phyloP scores from a whole-genome alignment of 2,888 invertebrate genomes.

The Acheta domesticus region DNA sequence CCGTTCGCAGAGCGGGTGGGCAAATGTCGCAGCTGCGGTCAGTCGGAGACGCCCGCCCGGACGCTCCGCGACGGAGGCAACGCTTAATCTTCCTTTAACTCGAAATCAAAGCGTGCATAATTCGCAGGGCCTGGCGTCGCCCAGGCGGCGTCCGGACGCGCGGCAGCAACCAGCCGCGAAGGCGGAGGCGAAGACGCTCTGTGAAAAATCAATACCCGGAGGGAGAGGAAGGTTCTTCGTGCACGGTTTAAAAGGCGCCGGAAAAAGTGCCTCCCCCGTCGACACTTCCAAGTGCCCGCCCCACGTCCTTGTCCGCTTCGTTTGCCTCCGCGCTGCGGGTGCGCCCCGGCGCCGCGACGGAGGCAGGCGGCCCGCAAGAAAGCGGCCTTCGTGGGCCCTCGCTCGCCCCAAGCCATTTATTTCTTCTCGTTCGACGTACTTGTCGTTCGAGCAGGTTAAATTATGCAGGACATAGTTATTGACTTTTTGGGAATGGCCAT shows the following conservation, averaged over 20 bases:
- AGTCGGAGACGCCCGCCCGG: too few species aligned
- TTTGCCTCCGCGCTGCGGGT: not conserved
- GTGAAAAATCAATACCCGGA: not conserved
- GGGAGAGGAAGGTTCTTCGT: not conserved
- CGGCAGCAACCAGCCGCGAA: not conserved
- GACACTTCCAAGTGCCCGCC: not conserved
- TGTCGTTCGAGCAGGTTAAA: too few species aligned
- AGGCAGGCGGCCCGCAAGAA: too few species aligned
- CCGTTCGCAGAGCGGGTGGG: too few species aligned
- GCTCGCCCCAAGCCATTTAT: too few species aligned
- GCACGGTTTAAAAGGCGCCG: not conserved
- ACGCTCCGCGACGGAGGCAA: not conserved
- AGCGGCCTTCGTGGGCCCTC: too few species aligned
- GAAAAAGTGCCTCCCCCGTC: not conserved
- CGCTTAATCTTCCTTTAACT: not conserved
- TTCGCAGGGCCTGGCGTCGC: not conserved
- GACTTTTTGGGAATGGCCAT: too few species aligned
- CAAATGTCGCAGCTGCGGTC: too few species aligned
- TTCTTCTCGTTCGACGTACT: too few species aligned
- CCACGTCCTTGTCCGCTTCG: not conserved
- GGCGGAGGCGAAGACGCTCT: not conserved
- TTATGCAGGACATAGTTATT: too few species aligned
- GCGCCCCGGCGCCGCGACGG: too few species aligned
- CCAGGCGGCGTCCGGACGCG: not conserved
- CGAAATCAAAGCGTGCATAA: conserved; percentile 9